Evolutionary conservation across 2,797 vertebrate genomes (phyloP).

Genomic region (Characodon lateralis): DNA sequence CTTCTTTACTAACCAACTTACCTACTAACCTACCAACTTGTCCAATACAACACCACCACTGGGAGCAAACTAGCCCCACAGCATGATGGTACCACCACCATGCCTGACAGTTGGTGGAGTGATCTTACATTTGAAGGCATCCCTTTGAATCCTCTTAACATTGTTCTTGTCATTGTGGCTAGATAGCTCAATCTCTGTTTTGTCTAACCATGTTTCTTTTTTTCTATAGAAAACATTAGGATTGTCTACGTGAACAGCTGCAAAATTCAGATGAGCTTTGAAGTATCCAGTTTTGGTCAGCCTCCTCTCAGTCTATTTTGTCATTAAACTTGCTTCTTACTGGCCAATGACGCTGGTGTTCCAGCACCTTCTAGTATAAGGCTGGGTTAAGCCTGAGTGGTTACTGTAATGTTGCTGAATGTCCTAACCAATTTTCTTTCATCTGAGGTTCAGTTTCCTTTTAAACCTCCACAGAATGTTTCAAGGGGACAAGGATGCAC

Average conservation of each 20-base stretch:
- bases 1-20: not conserved
- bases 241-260: not conserved
- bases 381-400: not conserved
- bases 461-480: not conserved
- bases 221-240: not conserved
- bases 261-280: not conserved
- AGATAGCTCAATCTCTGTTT: not conserved
- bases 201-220: not conserved
- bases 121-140: not conserved
- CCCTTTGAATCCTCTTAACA: too few relatives aligned
- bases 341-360: not conserved
- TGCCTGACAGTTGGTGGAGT: not conserved
- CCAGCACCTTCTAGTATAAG: not conserved
- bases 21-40: not conserved
- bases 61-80: not conserved
- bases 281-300: not conserved
- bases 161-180: not conserved
- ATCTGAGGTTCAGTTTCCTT: not conserved
- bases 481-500: not conserved
- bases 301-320: too few relatives aligned
- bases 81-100: not conserved
- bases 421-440: not conserved
- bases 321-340: not conserved
- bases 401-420: not conserved
- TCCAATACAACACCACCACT: not conserved